Evolutionary conservation across 2,797 vertebrate species (phyloP).

Genomic region (Alcedo atthis): DNA sequence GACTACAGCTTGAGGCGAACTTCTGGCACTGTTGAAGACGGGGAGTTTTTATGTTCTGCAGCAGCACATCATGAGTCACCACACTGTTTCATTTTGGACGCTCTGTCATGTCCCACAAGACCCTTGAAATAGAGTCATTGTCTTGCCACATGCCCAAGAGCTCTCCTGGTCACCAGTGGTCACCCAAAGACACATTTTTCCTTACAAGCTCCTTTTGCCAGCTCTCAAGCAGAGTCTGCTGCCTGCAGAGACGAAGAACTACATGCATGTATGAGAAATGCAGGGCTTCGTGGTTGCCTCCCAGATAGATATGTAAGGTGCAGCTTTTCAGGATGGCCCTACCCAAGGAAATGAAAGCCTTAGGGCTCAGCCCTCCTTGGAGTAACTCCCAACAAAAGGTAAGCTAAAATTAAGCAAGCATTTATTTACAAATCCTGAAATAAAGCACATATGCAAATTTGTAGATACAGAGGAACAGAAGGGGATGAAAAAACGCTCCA

Average conservation of each 20-base stretch:
- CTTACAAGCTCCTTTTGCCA: background rate
- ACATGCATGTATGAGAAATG: fast-evolving
- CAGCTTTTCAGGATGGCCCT: background rate
- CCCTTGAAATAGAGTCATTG: background rate
- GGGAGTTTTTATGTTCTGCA: background rate
- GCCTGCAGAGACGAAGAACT: background rate
- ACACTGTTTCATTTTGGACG: background rate
- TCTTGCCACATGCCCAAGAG: background rate
- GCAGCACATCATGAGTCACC: background rate
- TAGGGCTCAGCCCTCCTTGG: background rate
- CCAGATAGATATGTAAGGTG: background rate
- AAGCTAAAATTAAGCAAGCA: background rate
- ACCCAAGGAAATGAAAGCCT: background rate
- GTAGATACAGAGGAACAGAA: background rate
- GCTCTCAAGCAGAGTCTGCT: background rate
- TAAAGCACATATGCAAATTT: background rate
- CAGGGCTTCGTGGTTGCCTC: background rate
- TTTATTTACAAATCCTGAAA: conserved; percentile 46
- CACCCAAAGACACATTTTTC: background rate
- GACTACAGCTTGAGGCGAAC: background rate
- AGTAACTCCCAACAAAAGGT: background rate
- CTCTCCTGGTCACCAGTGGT: background rate
- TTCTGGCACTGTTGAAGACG: background rate
- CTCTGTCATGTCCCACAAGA: background rate
- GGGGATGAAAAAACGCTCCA: background rate